These are phyloP conservation scores for Tryphoninae sp. DNA, from an alignment of 2,888 invertebrate genomes.

Conservation along the genomic window DNA sequence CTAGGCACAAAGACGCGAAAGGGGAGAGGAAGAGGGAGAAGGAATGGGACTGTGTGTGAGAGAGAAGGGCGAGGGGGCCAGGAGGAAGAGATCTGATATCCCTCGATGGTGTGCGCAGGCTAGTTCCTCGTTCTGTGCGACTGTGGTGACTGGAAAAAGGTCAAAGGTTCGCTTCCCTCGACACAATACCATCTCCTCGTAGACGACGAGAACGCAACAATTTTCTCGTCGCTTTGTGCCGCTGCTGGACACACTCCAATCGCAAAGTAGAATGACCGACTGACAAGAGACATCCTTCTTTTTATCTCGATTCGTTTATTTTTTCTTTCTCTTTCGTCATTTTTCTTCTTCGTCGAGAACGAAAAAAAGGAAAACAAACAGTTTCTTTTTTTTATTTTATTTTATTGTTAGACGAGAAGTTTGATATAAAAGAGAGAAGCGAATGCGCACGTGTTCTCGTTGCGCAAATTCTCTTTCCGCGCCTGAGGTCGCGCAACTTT, in stretches of 20 bases:
- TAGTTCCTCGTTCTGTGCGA: constrained; percentile 17
- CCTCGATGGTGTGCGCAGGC: constrained; percentile 11
- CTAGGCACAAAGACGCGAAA: constrained; percentile 58
- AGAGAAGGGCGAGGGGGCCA: constrained; percentile 34
- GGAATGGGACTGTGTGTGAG: constrained; percentile 42
- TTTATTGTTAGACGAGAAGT: constrained; percentile 1
- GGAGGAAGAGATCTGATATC: constrained; percentile 40
- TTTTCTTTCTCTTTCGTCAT: not conserved
- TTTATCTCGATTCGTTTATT: not conserved
- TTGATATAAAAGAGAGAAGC: not conserved
- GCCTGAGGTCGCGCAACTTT: constrained; percentile 17
- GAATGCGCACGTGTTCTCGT: constrained; percentile 6
- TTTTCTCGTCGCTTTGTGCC: constrained; percentile 48
- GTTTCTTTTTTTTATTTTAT: not conserved
- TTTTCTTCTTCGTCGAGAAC: constrained; percentile 11
- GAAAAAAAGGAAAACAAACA: constrained; percentile 3
- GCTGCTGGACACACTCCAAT: constrained; percentile 19
- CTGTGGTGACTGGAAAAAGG: constrained; percentile 54
- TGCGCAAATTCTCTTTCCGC: not conserved
- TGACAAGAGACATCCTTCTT: not conserved
- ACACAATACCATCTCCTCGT: constrained; percentile 44
- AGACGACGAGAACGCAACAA: constrained; percentile 36
- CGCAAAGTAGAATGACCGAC: constrained; percentile 49
- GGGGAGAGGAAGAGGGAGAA: constrained; percentile 38
- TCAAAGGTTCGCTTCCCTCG: constrained; percentile 48